Percentiles rank a stretch among this genome's conserved stretches.
phyloP scores from a whole-genome alignment of 2,797 vertebrate species.

The Pitangus sulphuratus region DNA sequence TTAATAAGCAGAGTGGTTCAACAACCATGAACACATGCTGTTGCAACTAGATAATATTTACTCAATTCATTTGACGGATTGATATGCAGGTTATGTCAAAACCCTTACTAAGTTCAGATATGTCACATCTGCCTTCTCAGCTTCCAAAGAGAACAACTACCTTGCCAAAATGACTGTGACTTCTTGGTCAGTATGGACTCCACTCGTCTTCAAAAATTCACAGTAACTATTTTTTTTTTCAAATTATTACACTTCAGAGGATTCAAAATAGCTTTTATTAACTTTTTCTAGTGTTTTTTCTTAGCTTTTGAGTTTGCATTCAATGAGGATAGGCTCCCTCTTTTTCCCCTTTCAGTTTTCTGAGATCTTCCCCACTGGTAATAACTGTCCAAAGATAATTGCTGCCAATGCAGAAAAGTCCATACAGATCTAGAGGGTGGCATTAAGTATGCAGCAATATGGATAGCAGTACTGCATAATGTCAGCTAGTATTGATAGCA shows the following conservation, averaged over 20 bases:
- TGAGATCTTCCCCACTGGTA: neutral
- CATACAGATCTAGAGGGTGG: neutral
- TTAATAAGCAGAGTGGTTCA: neutral
- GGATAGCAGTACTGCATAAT: neutral
- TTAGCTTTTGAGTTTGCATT: neutral
- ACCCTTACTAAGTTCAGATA: neutral
- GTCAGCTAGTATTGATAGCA: neutral
- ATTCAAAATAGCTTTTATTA: neutral
- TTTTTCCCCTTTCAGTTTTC: neutral
- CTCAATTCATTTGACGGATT: fast-evolving
- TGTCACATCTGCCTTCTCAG: neutral
- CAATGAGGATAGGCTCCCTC: neutral
- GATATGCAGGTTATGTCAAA: neutral
- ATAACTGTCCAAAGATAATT: neutral
- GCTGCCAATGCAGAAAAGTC: neutral
- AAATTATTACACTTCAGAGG: neutral
- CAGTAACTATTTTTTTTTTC: neutral
- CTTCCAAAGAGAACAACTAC: neutral
- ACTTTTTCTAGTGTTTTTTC: neutral
- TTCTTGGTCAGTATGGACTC: neutral
- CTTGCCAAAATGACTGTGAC: neutral
- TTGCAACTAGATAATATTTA: neutral
- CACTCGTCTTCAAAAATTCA: neutral
- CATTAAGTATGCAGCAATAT: neutral
- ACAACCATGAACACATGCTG: neutral